phyloP scores from a whole-genome alignment of 2,888 invertebrate species.

The Pherbina coryleti region DNA sequence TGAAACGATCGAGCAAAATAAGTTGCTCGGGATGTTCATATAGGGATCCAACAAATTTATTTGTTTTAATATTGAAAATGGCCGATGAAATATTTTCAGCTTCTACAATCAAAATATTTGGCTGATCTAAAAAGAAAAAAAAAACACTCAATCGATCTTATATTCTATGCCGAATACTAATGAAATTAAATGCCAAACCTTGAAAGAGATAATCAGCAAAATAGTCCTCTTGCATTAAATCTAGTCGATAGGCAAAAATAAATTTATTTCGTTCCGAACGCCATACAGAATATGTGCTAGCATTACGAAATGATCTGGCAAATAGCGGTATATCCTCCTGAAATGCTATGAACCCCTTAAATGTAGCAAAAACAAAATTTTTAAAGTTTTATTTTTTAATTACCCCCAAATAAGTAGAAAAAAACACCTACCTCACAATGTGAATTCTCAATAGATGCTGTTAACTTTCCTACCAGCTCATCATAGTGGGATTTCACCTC shows the following conservation, averaged over 20 bases:
- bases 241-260: slow-evolving; percentile 56
- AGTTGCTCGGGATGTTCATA: slow-evolving; percentile 46
- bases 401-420: slow-evolving; percentile 1
- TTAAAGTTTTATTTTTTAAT: not conserved
- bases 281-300: slow-evolving; percentile 58
- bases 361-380: not conserved
- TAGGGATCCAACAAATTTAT: slow-evolving; percentile 59
- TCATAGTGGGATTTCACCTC: slow-evolving; percentile 34
- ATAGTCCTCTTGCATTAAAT: slow-evolving; percentile 45
- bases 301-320: slow-evolving; percentile 54
- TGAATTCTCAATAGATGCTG: slow-evolving; percentile 44
- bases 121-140: slow-evolving; percentile 56
- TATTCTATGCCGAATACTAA: not conserved
- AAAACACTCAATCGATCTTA: no score
- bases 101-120: slow-evolving; percentile 59
- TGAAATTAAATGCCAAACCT: slow-evolving; percentile 46
- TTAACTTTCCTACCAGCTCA: slow-evolving; percentile 43
- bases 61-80: slow-evolving; percentile 58
- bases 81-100: slow-evolving; percentile 49
- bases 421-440: slow-evolving; percentile 48
- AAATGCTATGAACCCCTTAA: slow-evolving; percentile 56
- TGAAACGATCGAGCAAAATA: slow-evolving; percentile 51
- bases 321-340: slow-evolving; percentile 61
- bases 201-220: slow-evolving; percentile 53
- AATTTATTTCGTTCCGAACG: slow-evolving; percentile 56